Conservation (phyloP, 2,797 vertebrate genomes). For the Sebastes alutus region DNA sequence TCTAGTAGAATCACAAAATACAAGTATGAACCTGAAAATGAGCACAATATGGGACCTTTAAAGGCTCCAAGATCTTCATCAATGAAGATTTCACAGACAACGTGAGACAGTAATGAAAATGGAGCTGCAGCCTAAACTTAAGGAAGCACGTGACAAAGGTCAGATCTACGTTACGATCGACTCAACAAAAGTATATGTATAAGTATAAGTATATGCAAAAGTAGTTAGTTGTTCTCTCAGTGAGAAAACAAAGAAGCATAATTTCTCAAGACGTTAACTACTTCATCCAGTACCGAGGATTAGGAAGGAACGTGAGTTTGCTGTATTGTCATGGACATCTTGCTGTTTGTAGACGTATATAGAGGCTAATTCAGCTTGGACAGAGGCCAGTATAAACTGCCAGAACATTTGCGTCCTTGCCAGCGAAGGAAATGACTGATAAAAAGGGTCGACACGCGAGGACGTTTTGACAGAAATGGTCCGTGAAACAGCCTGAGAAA, state of each 20-base stretch:
- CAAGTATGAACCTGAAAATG: no score
- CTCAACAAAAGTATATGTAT: no score
- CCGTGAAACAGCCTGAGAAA: background rate
- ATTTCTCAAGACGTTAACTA: background rate
- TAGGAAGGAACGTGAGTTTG: background rate
- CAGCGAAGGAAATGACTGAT: background rate
- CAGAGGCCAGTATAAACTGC: conserved; percentile 14
- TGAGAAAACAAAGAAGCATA: background rate
- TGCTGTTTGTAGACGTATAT: background rate
- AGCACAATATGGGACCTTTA: no score
- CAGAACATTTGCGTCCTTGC: background rate
- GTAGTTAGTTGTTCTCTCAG: background rate
- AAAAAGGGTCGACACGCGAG: background rate
- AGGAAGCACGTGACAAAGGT: no score
- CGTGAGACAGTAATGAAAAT: no score
- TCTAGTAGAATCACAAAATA: no score
- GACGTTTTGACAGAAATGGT: background rate
- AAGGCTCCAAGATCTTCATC: no score
- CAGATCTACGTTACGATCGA: no score
- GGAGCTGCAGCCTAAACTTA: no score
- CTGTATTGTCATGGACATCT: background rate
- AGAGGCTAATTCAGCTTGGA: conserved; percentile 7
- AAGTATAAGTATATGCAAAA: no score
- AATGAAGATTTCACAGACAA: no score
- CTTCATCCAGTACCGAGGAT: background rate